Evolutionary conservation across 1,140 invertebrate species (phyloP), one percentile per base, ranked within the genome.

Genomic region (Trichoplusia ni): DNA sequence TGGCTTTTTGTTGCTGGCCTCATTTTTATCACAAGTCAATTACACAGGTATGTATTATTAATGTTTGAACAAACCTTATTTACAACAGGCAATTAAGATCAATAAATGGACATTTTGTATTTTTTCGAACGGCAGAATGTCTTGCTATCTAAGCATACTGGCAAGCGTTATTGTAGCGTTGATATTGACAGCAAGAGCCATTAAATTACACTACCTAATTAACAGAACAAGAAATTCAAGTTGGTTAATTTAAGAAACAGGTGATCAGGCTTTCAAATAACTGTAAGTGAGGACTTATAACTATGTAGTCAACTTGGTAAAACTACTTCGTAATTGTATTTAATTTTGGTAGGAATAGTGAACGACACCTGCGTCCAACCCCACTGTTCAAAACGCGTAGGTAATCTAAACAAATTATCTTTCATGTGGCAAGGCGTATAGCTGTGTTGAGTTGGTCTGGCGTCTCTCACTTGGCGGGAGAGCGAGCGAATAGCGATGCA

Each of bases 391-490:
- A 37, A 66, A 63, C 58, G 67, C 61, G 67, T 73, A 69, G 75
- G 76, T 71, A 81, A 79, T 76, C 72, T 75, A 85, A 83, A 85
- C 73, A 82, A 77, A 81, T 77, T 63, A 56, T 54, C 54, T 58
- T 69, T 67, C 63, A 58, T 73, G 60, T 73, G 69, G 67, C n/a
- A n/a, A n/a, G n/a, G n/a, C 46, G 68, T 66, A 68, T 72, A 69
- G 60, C 72, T 67, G 71, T 75, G 64, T 71, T 31, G 67, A 71
- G 71, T 75, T 73, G 75, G 58, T 70, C 81, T 81, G 79, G 79
- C 74, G 71, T 82, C 73, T 75, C 79, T 81, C 80, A 79, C 81
- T 89, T 75, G 80, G 79, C 73, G 85, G 86, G 86, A 89, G 86
- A 88, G 82, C 46, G 29, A 9, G 46, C 83, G 75, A 54, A 63